Conservation (phyloP, 2,888 invertebrate species). For the Oscheius onirici region DNA sequence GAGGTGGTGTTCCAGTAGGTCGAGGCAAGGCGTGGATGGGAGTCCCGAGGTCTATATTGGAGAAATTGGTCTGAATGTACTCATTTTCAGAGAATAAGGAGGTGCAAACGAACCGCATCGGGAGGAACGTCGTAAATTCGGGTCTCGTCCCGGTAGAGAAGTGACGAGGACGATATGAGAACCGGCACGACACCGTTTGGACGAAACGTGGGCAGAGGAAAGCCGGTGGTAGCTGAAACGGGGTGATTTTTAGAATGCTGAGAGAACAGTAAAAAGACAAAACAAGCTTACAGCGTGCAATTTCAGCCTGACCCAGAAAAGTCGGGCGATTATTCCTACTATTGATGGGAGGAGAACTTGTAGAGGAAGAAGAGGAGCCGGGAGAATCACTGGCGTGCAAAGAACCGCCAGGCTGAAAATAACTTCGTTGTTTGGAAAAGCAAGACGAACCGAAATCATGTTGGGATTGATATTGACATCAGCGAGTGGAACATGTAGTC, state of each 20-base stretch:
- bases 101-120: background rate
- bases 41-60: background rate
- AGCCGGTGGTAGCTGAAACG: background rate
- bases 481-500: background rate
- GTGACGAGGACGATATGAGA: background rate
- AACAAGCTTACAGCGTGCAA: background rate
- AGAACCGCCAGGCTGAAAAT: background rate
- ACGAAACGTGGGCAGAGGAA: background rate
- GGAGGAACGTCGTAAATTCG: background rate
- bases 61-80: background rate
- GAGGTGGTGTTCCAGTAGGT: too few relatives aligned
- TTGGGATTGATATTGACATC: constrained; percentile 1
- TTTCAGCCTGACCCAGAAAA: background rate
- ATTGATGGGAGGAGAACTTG: background rate
- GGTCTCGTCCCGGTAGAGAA: background rate
- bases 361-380: background rate
- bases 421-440: background rate
- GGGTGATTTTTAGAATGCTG: background rate
- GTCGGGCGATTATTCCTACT: too few relatives aligned
- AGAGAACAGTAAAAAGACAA: too few relatives aligned
- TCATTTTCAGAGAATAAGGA: background rate
- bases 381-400: background rate
- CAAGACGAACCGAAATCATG: constrained; percentile 8
- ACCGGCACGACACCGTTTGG: background rate
- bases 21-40: background rate